phyloP scores from a whole-genome alignment of 1,140 invertebrate species.

The Chrysopa pallens region DNA sequence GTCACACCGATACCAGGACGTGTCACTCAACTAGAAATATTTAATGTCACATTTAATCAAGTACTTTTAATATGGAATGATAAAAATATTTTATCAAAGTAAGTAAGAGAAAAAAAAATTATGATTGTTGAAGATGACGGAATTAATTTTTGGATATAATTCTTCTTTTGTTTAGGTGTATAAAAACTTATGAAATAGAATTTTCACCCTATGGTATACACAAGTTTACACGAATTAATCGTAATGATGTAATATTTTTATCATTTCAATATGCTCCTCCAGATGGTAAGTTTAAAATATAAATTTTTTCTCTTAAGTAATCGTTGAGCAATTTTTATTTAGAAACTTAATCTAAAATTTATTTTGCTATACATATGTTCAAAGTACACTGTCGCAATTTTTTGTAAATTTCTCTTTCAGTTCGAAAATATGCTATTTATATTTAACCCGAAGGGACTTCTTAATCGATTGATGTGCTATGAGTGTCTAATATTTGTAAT shows the following conservation, averaged over 20 bases:
- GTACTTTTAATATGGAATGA: conserved; percentile 15
- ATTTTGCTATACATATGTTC: no score
- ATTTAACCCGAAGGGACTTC: no score
- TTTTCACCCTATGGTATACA: conserved; percentile 3
- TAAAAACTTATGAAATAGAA: conserved; percentile 15
- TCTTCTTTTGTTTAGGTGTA: conserved; percentile 8
- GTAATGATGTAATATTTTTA: conserved; percentile 11
- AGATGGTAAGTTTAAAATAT: conserved; percentile 1
- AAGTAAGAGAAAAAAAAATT: not conserved
- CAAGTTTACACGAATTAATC: conserved; percentile 11
- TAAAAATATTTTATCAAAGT: conserved; percentile 9
- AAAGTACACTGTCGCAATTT: no score
- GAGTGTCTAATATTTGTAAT: no score
- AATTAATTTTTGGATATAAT: no score
- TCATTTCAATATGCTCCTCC: conserved; percentile 12
- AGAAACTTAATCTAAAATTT: no score
- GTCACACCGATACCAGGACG: conserved; percentile 6
- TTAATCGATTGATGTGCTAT: no score
- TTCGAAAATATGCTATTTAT: no score
- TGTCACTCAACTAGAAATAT: conserved; percentile 9
- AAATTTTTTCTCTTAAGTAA: no score
- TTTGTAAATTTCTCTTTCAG: no score
- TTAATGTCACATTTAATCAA: conserved; percentile 13
- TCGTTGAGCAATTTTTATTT: no score
- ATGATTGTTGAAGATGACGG: no score